Conservation (phyloP, 2,113 vertebrate genomes). For the Pionites leucogaster region DNA sequence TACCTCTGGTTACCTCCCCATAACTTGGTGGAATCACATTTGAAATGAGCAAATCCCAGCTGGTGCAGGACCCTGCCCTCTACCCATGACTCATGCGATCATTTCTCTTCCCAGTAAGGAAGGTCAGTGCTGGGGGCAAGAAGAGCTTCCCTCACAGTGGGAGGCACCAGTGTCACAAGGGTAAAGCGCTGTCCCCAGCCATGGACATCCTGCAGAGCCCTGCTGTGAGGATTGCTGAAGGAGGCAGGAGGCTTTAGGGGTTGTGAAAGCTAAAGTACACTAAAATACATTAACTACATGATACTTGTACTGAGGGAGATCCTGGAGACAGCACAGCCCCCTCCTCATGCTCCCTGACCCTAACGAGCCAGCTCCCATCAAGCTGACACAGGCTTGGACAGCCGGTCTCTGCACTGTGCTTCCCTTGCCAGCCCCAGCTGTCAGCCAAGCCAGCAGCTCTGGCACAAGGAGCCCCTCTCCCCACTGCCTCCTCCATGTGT, state of each 20-base stretch:
- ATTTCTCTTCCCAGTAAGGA: background rate
- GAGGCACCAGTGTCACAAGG: background rate
- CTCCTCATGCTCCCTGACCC: background rate
- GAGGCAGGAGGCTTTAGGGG: background rate
- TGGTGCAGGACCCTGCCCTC: background rate
- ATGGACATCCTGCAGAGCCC: background rate
- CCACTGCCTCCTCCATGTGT: background rate
- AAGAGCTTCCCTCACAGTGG: background rate
- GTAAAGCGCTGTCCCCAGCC: background rate
- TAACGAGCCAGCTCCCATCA: background rate
- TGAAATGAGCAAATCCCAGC: background rate
- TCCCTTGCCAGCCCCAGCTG: background rate
- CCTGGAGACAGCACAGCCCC: background rate
- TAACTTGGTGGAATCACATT: accelerated
- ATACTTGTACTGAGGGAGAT: background rate
- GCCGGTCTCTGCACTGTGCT: accelerated
- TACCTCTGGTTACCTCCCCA: background rate
- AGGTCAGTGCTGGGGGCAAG: background rate
- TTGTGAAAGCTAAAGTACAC: background rate
- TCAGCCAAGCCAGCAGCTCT: background rate
- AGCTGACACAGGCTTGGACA: background rate
- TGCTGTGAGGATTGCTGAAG: background rate
- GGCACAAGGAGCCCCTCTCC: background rate
- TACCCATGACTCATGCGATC: background rate
- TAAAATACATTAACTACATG: background rate